Evolutionary conservation across 1,140 invertebrate species (phyloP).

Genomic region (Pemphigus obesinymphae): DNA sequence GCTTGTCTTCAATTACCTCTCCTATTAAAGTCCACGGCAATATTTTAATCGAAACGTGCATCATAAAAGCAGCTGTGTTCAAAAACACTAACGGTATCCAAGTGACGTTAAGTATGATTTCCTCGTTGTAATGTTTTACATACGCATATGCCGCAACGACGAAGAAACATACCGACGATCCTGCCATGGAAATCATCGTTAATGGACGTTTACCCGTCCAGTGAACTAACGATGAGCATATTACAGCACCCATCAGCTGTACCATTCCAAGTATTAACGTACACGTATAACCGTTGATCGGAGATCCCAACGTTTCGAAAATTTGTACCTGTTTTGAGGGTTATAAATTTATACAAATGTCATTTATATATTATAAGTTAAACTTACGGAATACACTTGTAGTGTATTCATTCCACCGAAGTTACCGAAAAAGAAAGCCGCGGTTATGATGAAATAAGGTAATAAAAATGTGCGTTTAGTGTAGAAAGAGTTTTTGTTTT

Average conservation of each 20-base stretch:
- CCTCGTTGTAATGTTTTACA: conserved; percentile 42
- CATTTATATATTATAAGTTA: conserved; percentile 46
- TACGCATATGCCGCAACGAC: conserved; percentile 58
- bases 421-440: conserved; percentile 63
- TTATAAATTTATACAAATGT: conserved; percentile 5
- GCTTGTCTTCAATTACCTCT: conserved; percentile 56
- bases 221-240: conserved; percentile 62
- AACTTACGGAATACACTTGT: conserved; percentile 64
- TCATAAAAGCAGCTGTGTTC: conserved; percentile 62
- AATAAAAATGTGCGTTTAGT: conserved; percentile 56
- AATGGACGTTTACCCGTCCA: conserved; percentile 66
- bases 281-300: conserved; percentile 67
- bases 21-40: conserved; percentile 73
- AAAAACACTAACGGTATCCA: conserved; percentile 67
- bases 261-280: conserved; percentile 65
- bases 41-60: conserved; percentile 64
- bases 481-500: conserved; percentile 49
- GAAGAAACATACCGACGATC: conserved; percentile 60
- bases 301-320: conserved; percentile 62
- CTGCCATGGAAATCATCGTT: conserved; percentile 61
- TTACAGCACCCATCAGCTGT: conserved; percentile 60
- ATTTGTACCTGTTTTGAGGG: conserved; percentile 53
- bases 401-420: conserved; percentile 68
- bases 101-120: conserved; percentile 14
- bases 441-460: conserved; percentile 61